Evolutionary conservation across 2,797 vertebrate genomes (phyloP).

Genomic region (Simalia tracyae): DNA sequence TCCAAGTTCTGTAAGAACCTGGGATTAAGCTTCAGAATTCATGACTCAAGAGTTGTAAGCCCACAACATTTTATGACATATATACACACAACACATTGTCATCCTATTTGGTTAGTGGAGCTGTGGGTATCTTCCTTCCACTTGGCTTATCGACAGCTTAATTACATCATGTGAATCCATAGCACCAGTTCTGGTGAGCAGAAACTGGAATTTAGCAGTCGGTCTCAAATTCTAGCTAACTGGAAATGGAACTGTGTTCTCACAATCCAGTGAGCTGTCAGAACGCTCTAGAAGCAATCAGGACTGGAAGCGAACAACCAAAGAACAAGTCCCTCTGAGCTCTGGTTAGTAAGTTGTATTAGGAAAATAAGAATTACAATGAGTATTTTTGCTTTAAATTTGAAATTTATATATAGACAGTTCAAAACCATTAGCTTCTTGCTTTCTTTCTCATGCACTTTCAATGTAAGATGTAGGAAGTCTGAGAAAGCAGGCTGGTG

Average conservation of each 20-base stretch:
- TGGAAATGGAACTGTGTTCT: neutral
- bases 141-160: no score
- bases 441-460: no score
- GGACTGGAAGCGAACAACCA: neutral
- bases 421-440: no score
- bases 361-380: neutral
- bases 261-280: neutral
- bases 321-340: neutral
- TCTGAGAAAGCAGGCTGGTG: no score
- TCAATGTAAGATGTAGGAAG: no score
- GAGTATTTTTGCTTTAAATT: neutral
- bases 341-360: neutral
- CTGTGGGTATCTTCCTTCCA: neutral
- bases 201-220: neutral
- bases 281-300: neutral
- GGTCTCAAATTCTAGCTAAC: neutral
- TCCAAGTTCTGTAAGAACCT: no score
- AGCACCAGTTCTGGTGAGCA: no score
- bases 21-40: neutral
- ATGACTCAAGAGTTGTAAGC: neutral
- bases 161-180: no score
- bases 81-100: neutral
- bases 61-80: neutral
- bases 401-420: no score
- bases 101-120: neutral